Conservation (phyloP, 2,113 vertebrate genomes). For the Myxocyprinus asiaticus region DNA sequence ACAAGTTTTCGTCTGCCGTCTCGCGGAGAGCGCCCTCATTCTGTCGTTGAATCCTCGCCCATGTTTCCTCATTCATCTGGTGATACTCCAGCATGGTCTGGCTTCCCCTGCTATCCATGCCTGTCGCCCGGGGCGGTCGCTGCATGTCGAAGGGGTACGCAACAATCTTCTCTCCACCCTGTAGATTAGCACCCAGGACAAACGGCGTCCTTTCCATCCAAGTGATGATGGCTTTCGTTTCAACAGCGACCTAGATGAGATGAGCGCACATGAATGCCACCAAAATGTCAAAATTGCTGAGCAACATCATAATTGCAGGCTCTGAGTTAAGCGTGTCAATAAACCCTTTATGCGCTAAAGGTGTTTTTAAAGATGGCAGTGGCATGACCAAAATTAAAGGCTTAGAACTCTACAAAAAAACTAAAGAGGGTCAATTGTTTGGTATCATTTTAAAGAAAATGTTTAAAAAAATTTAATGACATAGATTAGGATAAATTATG, state of each 20-base stretch:
- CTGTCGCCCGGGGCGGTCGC: slow-evolving; percentile 58
- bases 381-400: too few species aligned
- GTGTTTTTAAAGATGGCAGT: too few species aligned
- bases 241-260: slow-evolving; percentile 82
- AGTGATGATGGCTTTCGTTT: slow-evolving; percentile 87
- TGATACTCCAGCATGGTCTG: slow-evolving; percentile 12
- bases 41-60: slow-evolving; percentile 76
- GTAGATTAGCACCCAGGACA: slow-evolving; percentile 93
- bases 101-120: not conserved
- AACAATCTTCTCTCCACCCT: slow-evolving; percentile 89
- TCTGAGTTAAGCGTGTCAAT: too few species aligned
- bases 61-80: slow-evolving; percentile 68
- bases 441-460: too few species aligned
- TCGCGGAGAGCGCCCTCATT: slow-evolving; percentile 64
- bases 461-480: too few species aligned
- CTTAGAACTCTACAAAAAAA: too few species aligned
- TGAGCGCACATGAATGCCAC: too few species aligned
- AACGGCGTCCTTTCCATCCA: slow-evolving; percentile 97
- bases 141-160: slow-evolving; percentile 81
- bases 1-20: slow-evolving; percentile 87
- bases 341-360: too few species aligned
- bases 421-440: too few species aligned
- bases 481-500: too few species aligned
- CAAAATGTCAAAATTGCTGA: too few species aligned
- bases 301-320: too few species aligned